Evolutionary conservation across 2,797 vertebrate species (phyloP).

Genomic region (Poeciliopsis paucimaculata): DNA sequence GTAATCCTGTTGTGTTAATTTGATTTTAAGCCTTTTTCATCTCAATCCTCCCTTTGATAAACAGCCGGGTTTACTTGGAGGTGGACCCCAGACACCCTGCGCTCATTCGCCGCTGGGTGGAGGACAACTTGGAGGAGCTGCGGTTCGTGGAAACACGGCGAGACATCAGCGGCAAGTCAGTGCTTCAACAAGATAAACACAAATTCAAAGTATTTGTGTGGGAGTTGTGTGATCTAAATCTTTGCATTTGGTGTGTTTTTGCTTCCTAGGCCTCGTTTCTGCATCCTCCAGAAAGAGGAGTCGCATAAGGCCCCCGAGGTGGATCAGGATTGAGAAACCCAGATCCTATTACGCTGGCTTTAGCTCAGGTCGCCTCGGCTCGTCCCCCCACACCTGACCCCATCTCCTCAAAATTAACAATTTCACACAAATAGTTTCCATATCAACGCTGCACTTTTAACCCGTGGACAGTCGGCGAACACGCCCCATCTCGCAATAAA

Average conservation of each 20-base stretch:
- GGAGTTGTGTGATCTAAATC: not conserved
- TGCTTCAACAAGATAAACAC: not conserved
- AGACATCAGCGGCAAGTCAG: conserved; percentile 90
- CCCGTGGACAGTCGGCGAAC: conserved; percentile 24
- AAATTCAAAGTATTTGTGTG: not conserved
- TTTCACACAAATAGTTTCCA: conserved; percentile 27
- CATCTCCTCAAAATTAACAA: conserved; percentile 24
- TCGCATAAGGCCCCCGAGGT: conserved; percentile 43
- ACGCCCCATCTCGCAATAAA: conserved; percentile 35
- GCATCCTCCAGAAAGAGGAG: conserved; percentile 75
- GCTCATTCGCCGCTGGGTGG: conserved; percentile 84
- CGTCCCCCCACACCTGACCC: conserved; percentile 41
- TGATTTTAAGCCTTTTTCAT: conserved; percentile 30
- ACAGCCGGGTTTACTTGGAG: conserved; percentile 91
- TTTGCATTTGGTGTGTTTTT: conserved; percentile 27
- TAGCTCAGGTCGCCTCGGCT: conserved; percentile 56
- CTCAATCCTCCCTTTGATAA: conserved; percentile 15
- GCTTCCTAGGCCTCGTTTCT: conserved; percentile 84
- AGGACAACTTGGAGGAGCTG: conserved; percentile 72
- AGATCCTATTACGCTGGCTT: conserved; percentile 76
- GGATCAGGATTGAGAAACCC: conserved; percentile 65
- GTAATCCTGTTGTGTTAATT: conserved; percentile 37
- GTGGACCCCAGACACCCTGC: conserved; percentile 91
- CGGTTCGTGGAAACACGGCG: conserved; percentile 74
- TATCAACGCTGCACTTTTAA: conserved; percentile 34